Conservation (phyloP, 2,113 vertebrate genomes). For the Antidorcas marsupialis region DNA sequence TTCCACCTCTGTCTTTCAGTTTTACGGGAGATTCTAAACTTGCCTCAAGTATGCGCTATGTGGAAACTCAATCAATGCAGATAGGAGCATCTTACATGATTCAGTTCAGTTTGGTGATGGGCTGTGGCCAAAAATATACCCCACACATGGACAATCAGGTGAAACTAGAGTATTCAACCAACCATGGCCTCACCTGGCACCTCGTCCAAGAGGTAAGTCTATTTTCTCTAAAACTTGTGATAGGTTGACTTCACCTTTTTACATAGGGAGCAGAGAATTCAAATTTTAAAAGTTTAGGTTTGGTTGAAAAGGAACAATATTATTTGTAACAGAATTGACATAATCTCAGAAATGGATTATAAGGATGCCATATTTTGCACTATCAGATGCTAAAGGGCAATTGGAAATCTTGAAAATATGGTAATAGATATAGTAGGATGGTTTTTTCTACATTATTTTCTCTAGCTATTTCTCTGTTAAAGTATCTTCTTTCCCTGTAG, state of each 20-base stretch:
- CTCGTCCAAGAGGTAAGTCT: constrained; percentile 94
- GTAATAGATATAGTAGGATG: neutral
- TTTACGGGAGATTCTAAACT: constrained; percentile 91
- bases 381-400: neutral
- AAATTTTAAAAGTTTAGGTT: neutral
- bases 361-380: neutral
- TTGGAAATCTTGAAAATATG: neutral
- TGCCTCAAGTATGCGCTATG: constrained; percentile 94
- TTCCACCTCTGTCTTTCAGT: constrained; percentile 71
- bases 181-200: constrained; percentile 98
- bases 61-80: constrained; percentile 99
- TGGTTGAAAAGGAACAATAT: neutral
- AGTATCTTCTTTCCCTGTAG: neutral
- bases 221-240: neutral
- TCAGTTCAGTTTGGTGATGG: constrained; percentile 98
- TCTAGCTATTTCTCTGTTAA: neutral
- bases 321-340: neutral
- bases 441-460: constrained; percentile 3
- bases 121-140: constrained; percentile 90
- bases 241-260: neutral
- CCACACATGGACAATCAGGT: constrained; percentile 97
- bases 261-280: neutral
- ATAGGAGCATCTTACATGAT: constrained; percentile 96
- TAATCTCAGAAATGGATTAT: neutral
- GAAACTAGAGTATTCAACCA: constrained; percentile 97